phyloP scores from a whole-genome alignment of 2,113 vertebrate species.

The Brachyistius frenatus region DNA sequence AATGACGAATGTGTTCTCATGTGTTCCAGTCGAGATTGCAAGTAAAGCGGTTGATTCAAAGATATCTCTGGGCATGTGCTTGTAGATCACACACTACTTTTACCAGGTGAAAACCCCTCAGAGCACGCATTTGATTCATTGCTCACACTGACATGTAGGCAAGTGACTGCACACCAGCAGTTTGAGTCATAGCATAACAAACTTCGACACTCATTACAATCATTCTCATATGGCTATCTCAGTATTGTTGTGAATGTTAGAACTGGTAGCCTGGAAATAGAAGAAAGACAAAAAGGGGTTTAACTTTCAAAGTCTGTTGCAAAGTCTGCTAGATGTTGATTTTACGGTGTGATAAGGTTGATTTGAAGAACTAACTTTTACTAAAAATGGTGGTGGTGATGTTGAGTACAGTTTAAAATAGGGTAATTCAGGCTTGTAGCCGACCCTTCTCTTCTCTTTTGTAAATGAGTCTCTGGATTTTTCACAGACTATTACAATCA shows the following conservation, averaged over 20 bases:
- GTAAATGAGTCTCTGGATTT: too few species aligned
- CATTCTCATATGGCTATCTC: background rate
- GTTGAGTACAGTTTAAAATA: too few species aligned
- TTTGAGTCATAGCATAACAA: slow-evolving; percentile 38
- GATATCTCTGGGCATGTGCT: background rate
- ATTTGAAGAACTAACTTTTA: too few species aligned
- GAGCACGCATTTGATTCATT: background rate
- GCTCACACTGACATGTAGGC: background rate
- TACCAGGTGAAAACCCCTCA: slow-evolving; percentile 21
- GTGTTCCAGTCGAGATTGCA: background rate
- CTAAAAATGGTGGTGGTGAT: too few species aligned
- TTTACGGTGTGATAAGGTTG: too few species aligned
- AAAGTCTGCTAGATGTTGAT: too few species aligned
- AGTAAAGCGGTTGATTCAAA: background rate
- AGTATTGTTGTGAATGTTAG: background rate
- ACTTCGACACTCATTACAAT: slow-evolving; percentile 16
- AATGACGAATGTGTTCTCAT: background rate
- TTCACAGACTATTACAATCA: too few species aligned
- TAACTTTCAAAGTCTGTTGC: too few species aligned
- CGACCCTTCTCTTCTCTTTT: too few species aligned
- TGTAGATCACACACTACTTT: background rate
- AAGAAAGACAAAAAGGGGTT: too few species aligned
- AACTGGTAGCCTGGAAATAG: background rate
- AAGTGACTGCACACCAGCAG: background rate
- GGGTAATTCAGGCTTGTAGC: too few species aligned